These are phyloP conservation scores for Coregonus clupeaformis DNA, from an alignment of 2,113 vertebrate genomes.

Conservation along the genomic window DNA sequence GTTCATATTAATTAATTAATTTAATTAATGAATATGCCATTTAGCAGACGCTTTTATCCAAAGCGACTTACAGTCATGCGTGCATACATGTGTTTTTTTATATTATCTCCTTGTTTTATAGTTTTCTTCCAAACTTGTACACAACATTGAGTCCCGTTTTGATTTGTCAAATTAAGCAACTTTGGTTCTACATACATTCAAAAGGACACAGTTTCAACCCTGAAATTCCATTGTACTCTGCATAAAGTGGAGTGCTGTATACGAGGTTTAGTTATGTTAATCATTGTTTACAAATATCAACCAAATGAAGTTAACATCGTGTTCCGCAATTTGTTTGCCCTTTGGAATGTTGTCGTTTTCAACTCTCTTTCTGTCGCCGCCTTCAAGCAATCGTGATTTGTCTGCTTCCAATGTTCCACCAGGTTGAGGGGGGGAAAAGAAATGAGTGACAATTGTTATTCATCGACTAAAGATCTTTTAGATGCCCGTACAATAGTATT, in stretches of 20 bases:
- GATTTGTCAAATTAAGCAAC: background rate
- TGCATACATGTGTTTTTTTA: constrained; percentile 38
- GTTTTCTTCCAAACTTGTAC: background rate
- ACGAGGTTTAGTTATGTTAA: background rate
- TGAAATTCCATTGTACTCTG: background rate
- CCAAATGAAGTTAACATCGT: background rate
- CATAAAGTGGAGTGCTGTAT: background rate
- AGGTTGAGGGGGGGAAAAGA: background rate
- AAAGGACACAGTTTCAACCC: background rate
- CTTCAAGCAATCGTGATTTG: background rate
- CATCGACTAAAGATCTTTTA: background rate
- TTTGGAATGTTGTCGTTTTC: background rate
- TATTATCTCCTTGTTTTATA: constrained; percentile 7
- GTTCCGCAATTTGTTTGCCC: background rate
- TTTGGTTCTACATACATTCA: background rate
- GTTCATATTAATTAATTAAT: no score
- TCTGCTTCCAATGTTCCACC: background rate
- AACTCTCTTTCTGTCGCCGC: background rate
- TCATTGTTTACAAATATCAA: constrained; percentile 1
- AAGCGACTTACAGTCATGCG: no score
- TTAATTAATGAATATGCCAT: no score
- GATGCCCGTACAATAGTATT: background rate
- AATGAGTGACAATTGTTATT: no score
- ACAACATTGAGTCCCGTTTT: constrained; percentile 22
- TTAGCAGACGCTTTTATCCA: no score